A percentile compares a stretch with the other conserved stretches of the same genome.
These are phyloP conservation scores for Ispidina lecontei DNA, from an alignment of 2,797 vertebrate genomes.

Conservation along the genomic window DNA sequence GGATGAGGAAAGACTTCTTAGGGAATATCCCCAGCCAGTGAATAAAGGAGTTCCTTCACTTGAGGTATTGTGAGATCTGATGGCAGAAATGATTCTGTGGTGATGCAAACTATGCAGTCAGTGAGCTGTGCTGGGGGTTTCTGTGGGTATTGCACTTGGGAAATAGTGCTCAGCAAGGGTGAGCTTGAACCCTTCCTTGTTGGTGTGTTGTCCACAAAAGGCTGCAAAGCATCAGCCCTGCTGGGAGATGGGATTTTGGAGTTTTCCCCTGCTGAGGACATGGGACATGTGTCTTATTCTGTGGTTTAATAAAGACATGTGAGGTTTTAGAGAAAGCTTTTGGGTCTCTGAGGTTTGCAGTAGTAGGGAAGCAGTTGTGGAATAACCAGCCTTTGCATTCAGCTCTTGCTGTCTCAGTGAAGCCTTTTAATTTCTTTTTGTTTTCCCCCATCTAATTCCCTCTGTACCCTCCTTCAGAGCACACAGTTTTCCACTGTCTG, in stretches of 20 bases:
- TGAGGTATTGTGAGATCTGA: constrained; percentile 81
- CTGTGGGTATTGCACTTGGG: background rate
- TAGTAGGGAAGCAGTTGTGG: background rate
- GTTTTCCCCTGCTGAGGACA: background rate
- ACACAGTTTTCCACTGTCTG: background rate
- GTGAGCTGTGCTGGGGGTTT: background rate
- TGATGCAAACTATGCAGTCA: too few species aligned
- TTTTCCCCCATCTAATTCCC: fast-evolving
- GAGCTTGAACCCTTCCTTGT: background rate
- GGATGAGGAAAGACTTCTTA: constrained; percentile 90
- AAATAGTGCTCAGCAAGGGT: background rate
- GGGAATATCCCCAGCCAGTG: constrained; percentile 90
- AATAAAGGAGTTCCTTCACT: constrained; percentile 88
- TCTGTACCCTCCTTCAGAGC: background rate
- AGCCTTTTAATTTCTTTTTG: background rate
- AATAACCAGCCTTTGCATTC: background rate
- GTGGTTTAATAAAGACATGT: background rate
- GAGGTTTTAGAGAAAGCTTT: background rate
- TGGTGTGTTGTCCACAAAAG: background rate
- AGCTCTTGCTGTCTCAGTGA: background rate
- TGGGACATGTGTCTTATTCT: background rate
- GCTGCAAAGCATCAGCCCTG: background rate
- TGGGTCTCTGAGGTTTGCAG: background rate
- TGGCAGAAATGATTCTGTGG: background rate
- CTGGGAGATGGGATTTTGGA: background rate